Percentiles rank a stretch among this genome's conserved stretches.
Conservation (phyloP, 2,113 vertebrate genomes). For the Sclerurus mexicanus region DNA sequence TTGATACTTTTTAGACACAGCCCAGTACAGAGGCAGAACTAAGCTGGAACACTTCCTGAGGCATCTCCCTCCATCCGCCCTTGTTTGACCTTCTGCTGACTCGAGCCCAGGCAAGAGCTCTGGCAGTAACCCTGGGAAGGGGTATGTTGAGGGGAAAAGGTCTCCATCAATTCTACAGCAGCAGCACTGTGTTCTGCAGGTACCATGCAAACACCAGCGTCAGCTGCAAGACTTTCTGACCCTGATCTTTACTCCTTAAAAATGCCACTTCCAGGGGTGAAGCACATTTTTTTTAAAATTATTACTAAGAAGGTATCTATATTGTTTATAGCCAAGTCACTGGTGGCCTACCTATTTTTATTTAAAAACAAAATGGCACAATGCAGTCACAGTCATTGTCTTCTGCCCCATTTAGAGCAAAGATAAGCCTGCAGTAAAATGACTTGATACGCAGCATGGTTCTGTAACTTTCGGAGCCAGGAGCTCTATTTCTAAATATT, state of each 20-base stretch:
- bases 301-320: not conserved
- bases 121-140: not conserved
- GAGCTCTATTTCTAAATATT: not conserved
- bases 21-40: not conserved
- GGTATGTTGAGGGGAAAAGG: accelerated
- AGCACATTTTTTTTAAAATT: not conserved
- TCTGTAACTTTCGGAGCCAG: not conserved
- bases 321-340: not conserved
- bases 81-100: not conserved
- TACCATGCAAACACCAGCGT: not conserved
- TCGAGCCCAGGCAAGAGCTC: not conserved
- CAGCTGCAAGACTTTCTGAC: not conserved
- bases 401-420: not conserved
- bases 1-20: not conserved
- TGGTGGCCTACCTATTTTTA: not conserved
- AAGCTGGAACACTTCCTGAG: not conserved
- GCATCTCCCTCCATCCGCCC: not conserved
- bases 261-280: not conserved
- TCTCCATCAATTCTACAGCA: not conserved
- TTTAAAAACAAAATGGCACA: not conserved
- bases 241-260: not conserved
- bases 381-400: not conserved
- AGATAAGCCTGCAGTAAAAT: slow-evolving; percentile 2
- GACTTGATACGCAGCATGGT: not conserved
- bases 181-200: not conserved